These are phyloP conservation scores for Phataginus tricuspis DNA, from an alignment of 2,797 vertebrate genomes.

Conservation along the genomic window DNA sequence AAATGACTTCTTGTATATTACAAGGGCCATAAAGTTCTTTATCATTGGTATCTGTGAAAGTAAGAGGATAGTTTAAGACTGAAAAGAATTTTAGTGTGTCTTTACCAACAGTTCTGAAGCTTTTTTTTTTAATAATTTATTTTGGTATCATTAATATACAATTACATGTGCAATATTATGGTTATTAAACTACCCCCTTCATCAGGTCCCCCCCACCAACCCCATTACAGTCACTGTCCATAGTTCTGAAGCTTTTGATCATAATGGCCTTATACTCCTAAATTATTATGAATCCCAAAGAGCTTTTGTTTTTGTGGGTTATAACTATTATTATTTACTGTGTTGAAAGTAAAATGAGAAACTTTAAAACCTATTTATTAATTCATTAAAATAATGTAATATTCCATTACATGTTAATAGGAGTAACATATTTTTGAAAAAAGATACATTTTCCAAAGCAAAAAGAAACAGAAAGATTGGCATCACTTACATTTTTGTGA, in stretches of 20 bases:
- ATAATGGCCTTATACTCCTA: neutral
- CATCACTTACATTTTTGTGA: slow-evolving; percentile 1
- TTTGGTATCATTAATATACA: too few relatives aligned
- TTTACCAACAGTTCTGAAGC: neutral
- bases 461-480: neutral
- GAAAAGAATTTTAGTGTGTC: slow-evolving; percentile 1
- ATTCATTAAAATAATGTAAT: neutral
- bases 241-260: neutral
- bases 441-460: neutral
- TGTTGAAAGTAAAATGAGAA: slow-evolving; percentile 2
- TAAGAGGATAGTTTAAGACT: neutral
- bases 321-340: neutral
- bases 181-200: too few relatives aligned
- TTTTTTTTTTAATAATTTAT: neutral
- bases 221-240: too few relatives aligned
- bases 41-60: neutral
- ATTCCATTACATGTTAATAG: neutral
- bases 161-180: too few relatives aligned
- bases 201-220: too few relatives aligned
- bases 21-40: slow-evolving; percentile 34
- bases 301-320: neutral
- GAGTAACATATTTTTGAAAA: neutral
- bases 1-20: slow-evolving; percentile 20
- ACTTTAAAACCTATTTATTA: neutral
- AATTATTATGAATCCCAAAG: neutral